Conservation (phyloP, 2,888 invertebrate species). For the Notodonta dromedarius region DNA sequence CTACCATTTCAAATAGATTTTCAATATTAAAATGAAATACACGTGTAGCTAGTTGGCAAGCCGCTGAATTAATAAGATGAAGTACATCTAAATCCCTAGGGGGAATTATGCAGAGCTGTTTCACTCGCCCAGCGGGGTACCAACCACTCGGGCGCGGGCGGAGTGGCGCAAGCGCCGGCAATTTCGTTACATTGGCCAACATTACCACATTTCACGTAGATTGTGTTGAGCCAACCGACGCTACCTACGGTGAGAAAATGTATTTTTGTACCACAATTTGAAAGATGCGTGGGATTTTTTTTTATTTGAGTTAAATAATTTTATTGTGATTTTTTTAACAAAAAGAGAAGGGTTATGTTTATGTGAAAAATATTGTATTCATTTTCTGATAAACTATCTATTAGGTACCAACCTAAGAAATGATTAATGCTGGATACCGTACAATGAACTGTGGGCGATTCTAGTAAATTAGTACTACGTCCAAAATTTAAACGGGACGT, state of each 20-base stretch:
- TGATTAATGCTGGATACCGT: too few species aligned
- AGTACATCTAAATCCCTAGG: not conserved
- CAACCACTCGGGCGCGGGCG: conserved; percentile 37
- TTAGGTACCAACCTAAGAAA: too few species aligned
- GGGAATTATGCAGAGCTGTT: not conserved
- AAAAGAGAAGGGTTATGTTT: too few species aligned
- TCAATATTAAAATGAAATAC: too few species aligned
- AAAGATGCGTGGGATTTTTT: not conserved
- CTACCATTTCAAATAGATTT: too few species aligned
- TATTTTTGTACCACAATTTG: conserved; percentile 8
- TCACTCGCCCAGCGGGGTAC: conserved; percentile 33
- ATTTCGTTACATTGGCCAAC: conserved; percentile 61
- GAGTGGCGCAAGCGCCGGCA: conserved; percentile 53
- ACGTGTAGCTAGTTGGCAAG: too few species aligned
- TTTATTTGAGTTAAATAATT: not conserved
- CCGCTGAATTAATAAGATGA: not conserved
- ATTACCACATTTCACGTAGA: conserved; percentile 55
- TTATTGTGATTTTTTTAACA: too few species aligned
- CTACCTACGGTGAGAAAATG: conserved; percentile 43
- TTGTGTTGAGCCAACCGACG: conserved; percentile 41
- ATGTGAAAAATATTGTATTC: too few species aligned
- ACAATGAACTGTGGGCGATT: too few species aligned
- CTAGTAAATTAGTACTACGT: too few species aligned
- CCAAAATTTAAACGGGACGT: too few species aligned
- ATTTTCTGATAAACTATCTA: too few species aligned